Base-by-base conservation (phyloP, 2,113 vertebrate genomes). In the Syngnathus scovelli region DNA sequence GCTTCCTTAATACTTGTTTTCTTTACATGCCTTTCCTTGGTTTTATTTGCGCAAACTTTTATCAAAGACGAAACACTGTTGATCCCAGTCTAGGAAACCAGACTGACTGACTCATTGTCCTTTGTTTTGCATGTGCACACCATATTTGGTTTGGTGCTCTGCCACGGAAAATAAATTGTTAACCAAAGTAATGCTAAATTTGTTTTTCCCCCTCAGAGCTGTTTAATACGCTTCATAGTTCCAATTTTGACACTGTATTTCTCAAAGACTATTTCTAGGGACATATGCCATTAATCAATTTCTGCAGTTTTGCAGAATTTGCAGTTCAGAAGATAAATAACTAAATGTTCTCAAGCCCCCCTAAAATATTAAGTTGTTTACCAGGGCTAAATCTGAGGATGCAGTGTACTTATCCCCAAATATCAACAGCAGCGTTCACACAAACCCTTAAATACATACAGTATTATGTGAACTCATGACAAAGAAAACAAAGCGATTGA, bases 91-190 rank as follows among this genome's bases (percentile, higher is more conserved):
- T 48, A 15, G 10, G 36, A 58, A 58, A 58, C 6, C 55, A 58
- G 55, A 33, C 27, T 68, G 27, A 33, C 65, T 39, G 33, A 62
- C 69, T 81, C 67, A 81, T 81, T 80, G 74, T 65, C 72, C 62
- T 78, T 61, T 48, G 70, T 66, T 15, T 58, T 74, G 64, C 64
- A 64, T 72, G 4, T 60, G 33, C 41, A 62, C n/a, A 1, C 49
- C 76, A 61, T 54, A 54, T 76, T 72, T 48, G 46, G 37, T n/a
- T 9, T 11, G 8, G 44, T 61, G 66, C 68, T 36, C 39, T 60
- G 41, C 39, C 23, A 13, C 18, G 33, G 21, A 41, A 67, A 62
- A 70, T 71, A 62, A 61, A 39, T 39, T 12, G 38, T 19, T 21
- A 11, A 61, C 59, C 23, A 7, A 36, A 58, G 55, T 37, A 7